A percentile compares a stretch with the other conserved stretches of the same genome.
Evolutionary conservation across 2,797 vertebrate species (phyloP).

Genomic region (Cuniculus paca): DNA sequence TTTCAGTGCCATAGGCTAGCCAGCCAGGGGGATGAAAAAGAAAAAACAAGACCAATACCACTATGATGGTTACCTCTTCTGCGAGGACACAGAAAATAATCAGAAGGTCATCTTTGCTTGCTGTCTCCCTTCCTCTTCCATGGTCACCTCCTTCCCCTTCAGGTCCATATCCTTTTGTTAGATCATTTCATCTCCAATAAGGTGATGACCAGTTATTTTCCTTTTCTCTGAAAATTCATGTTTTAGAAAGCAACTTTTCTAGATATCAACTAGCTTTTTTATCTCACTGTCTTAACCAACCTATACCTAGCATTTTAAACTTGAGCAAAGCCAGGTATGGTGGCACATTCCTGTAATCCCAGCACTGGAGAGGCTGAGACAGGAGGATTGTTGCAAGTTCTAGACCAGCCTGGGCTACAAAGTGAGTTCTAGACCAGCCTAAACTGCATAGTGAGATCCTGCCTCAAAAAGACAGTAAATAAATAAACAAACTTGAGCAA

Average conservation of each 20-base stretch:
- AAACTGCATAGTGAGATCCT: too few species aligned
- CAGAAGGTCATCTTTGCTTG: rapidly evolving
- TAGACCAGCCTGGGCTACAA: too few species aligned
- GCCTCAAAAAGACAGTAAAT: too few species aligned
- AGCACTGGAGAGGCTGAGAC: too few species aligned
- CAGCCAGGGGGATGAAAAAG: neutral
- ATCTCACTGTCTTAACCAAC: neutral
- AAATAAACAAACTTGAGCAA: neutral
- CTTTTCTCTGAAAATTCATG: neutral
- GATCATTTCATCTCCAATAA: neutral
- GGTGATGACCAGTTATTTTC: neutral
- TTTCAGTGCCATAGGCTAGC: neutral
- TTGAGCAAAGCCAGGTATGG: neutral
- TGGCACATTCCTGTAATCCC: too few species aligned
- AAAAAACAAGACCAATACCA: neutral
- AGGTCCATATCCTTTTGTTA: neutral
- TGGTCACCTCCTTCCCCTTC: too few species aligned
- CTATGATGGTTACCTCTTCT: neutral
- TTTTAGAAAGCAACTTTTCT: neutral
- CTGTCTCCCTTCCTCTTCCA: neutral
- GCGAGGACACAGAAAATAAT: rapidly evolving
- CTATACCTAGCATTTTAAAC: neutral
- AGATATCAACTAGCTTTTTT: neutral
- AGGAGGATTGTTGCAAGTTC: too few species aligned
- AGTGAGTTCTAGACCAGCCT: too few species aligned